Conservation (phyloP, 2,888 invertebrate species). For the Himalopsyche japonica region DNA sequence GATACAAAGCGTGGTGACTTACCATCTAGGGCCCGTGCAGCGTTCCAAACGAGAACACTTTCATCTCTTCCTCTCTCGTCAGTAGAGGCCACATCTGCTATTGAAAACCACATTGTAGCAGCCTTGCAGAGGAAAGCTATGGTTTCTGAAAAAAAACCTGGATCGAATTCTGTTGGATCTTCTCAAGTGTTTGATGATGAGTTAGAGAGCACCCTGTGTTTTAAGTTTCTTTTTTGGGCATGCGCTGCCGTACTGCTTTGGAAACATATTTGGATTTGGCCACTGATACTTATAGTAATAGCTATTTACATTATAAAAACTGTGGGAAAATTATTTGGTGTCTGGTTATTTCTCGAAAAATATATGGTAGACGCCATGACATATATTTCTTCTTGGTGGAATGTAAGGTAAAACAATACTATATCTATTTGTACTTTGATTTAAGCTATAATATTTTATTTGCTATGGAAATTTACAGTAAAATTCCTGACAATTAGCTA, state of each 20-base stretch:
- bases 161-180: constrained; percentile 46
- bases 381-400: constrained; percentile 63
- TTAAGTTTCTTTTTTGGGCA: constrained; percentile 79
- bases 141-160: constrained; percentile 22
- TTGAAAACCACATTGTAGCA: constrained; percentile 52
- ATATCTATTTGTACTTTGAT: too few relatives aligned
- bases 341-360: constrained; percentile 56
- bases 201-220: constrained; percentile 70
- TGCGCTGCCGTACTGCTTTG: constrained; percentile 83
- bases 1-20: constrained; percentile 46
- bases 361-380: constrained; percentile 52
- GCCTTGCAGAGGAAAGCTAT: constrained; percentile 52
- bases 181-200: constrained; percentile 49
- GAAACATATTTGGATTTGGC: constrained; percentile 82
- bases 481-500: neutral
- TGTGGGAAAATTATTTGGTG: constrained; percentile 57
- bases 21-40: constrained; percentile 30
- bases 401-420: constrained; percentile 54
- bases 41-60: constrained; percentile 54
- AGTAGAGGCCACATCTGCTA: constrained; percentile 48
- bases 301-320: constrained; percentile 68
- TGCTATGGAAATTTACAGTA: neutral
- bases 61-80: constrained; percentile 54
- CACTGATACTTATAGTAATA: constrained; percentile 77
- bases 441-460: neutral